Base-by-base conservation (phyloP, 2,113 vertebrate species). In the Pygoscelis antarcticus region DNA sequence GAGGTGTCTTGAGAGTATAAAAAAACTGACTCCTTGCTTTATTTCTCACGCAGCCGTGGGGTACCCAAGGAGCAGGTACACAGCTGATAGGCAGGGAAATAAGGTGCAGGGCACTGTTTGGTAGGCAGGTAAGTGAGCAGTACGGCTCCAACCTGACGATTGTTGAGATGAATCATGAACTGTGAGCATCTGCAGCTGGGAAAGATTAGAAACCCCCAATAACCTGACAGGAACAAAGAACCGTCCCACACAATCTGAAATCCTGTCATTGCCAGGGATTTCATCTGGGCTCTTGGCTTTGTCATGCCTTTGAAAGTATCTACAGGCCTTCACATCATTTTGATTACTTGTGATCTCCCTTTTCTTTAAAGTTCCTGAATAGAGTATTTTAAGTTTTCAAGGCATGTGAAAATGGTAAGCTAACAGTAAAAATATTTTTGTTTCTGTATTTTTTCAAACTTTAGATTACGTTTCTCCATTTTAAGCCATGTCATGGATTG, bases 321-420 rank as follows among this genome's bases (percentile, higher is more conserved):
- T 96, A 32, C 78, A 84, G 83, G 76, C 80, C 10, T 94, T 96
- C 79, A 23, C 70, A 83, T 96, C n/a, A 62, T 68, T 65, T 93
- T 80, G 52, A 44, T 96, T 94, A 84, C 62, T 94, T 96, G 61
- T 82, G 71, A 92, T 82, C 40, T 91, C 88, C n/a, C 65, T 92
- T 97, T 95, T 78, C 84, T 93, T 96, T 90, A 78, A 95, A 80
- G 76, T 49, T 93, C 85, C 71, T 42, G 19, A 96, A 64, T 10
- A 79, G 27, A 76, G 47, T 57, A 95, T 49, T 86, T 91, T 54
- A 87, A 71, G 51, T 93, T 96, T 94, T 49, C 11, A 58, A 30
- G 42, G 21, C 65, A 83, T 90, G 77, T 95, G 90, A 94, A 95
- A 95, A 87, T 40, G 47, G 75, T 93, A 32, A 72, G 30, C 19